Evolutionary conservation across 2,797 vertebrate species (phyloP).

Genomic region (Bucorvus abyssinicus): DNA sequence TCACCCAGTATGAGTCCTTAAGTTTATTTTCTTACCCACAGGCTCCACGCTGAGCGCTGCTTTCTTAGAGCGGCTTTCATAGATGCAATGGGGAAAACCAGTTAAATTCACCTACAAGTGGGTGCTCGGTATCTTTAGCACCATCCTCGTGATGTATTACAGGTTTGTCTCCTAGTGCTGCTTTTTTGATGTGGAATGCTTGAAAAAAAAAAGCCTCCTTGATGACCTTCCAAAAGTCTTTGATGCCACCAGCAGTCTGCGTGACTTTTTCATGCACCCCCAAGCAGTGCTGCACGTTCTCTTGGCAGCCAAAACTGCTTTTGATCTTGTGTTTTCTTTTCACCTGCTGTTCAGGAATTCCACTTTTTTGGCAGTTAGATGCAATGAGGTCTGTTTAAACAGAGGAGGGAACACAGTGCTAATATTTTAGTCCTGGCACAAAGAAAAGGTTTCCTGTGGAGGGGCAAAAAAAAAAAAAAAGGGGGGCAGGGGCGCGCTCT

Average conservation of each 20-base stretch:
- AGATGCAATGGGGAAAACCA: background rate
- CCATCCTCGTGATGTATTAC: background rate
- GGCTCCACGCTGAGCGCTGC: background rate
- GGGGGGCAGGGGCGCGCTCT: too few relatives aligned
- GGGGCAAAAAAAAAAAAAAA: background rate
- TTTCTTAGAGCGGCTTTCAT: background rate
- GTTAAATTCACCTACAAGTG: background rate
- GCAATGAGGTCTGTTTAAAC: constrained; percentile 21
- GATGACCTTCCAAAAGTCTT: constrained; percentile 14
- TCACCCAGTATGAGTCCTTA: background rate
- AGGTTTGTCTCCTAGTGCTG: background rate
- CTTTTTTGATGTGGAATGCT: constrained; percentile 11
- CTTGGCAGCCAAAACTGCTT: constrained; percentile 33
- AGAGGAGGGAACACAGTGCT: background rate
- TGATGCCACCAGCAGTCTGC: background rate
- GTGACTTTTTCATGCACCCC: background rate
- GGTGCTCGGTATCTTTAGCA: background rate
- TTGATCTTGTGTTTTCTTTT: constrained; percentile 52
- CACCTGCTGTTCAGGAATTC: constrained; percentile 64
- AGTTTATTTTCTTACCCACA: background rate
- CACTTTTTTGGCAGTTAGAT: constrained; percentile 30
- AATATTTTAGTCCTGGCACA: background rate
- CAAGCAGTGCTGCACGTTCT: constrained; percentile 27
- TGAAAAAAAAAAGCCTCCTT: background rate
- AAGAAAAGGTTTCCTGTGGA: background rate